Percentiles rank a stretch among this genome's conserved stretches.
Evolutionary conservation across 1,140 invertebrate genomes (phyloP).

Genomic region (Streblospio benedicti): DNA sequence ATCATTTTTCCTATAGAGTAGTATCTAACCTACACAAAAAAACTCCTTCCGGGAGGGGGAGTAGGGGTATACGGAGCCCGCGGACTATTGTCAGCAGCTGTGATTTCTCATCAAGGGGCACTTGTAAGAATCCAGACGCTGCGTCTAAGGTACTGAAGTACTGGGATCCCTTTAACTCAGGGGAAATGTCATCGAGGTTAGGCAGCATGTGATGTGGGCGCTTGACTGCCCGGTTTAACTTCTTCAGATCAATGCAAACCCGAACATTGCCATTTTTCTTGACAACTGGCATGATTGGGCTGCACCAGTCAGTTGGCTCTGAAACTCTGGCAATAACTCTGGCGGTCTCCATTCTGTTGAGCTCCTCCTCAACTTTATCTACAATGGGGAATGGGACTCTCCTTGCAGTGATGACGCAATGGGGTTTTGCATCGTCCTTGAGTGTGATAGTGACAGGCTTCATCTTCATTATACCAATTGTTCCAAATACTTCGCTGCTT

Average conservation of each 20-base stretch:
- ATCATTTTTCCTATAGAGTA: no score
- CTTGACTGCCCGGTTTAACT: conserved; percentile 17
- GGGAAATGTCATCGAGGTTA: conserved; percentile 16
- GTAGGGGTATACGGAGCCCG: no score
- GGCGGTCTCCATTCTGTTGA: conserved; percentile 16
- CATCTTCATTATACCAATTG: background rate
- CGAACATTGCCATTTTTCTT: conserved; percentile 15
- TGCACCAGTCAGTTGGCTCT: conserved; percentile 22
- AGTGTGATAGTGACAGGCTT: conserved; percentile 16
- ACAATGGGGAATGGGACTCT: conserved; percentile 19
- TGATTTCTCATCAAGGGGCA: background rate
- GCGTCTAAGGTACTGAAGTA: background rate
- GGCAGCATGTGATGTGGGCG: conserved; percentile 16
- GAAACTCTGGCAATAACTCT: conserved; percentile 19
- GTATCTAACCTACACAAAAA: no score
- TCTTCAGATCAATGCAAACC: conserved; percentile 17
- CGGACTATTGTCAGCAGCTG: no score
- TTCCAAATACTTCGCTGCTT: no score
- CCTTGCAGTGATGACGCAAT: conserved; percentile 11
- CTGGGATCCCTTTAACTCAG: conserved; percentile 11
- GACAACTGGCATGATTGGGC: conserved; percentile 19
- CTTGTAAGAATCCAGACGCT: background rate
- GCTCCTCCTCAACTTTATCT: conserved; percentile 19
- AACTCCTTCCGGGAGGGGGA: no score
- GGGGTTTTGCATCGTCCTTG: conserved; percentile 11